phyloP scores from a whole-genome alignment of 2,888 invertebrate genomes.

The Lasioglossum figueresi region DNA sequence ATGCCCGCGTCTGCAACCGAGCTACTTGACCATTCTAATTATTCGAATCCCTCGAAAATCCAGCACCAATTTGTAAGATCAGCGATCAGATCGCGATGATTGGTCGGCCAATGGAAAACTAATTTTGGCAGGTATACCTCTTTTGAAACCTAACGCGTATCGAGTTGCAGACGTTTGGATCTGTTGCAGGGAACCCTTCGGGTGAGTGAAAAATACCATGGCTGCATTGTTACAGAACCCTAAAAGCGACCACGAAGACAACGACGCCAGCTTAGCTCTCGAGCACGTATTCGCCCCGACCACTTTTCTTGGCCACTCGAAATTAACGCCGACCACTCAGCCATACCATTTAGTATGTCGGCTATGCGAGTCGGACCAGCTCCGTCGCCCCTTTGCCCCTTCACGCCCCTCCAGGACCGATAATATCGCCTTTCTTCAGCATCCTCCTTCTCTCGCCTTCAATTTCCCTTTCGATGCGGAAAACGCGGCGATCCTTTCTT shows the following conservation, averaged over 20 bases:
- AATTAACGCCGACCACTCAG: conserved; percentile 73
- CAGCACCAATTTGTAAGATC: background rate
- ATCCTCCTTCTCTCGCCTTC: background rate
- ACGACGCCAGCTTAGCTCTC: conserved; percentile 66
- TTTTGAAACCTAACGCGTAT: conserved; percentile 35
- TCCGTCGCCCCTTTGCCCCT: conserved; percentile 25
- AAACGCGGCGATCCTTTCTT: background rate
- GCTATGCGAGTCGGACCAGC: conserved; percentile 35
- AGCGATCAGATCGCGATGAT: background rate
- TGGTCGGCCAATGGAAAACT: background rate
- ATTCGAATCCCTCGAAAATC: background rate
- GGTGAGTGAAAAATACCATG: conserved; percentile 45
- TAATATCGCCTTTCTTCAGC: conserved; percentile 50
- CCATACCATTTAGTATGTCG: conserved; percentile 68
- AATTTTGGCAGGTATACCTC: background rate
- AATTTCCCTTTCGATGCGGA: conserved; percentile 26
- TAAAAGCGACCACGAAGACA: conserved; percentile 66
- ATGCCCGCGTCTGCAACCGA: too few species aligned
- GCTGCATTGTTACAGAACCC: conserved; percentile 66
- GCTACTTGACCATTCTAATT: too few species aligned
- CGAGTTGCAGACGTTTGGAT: conserved; percentile 41
- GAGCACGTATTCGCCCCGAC: conserved; percentile 73
- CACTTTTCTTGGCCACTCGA: conserved; percentile 69
- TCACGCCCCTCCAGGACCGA: conserved; percentile 30
- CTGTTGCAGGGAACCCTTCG: conserved; percentile 5